These are phyloP conservation scores for Desoria tigrina DNA, from an alignment of 2,888 invertebrate genomes.

Conservation along the genomic window DNA sequence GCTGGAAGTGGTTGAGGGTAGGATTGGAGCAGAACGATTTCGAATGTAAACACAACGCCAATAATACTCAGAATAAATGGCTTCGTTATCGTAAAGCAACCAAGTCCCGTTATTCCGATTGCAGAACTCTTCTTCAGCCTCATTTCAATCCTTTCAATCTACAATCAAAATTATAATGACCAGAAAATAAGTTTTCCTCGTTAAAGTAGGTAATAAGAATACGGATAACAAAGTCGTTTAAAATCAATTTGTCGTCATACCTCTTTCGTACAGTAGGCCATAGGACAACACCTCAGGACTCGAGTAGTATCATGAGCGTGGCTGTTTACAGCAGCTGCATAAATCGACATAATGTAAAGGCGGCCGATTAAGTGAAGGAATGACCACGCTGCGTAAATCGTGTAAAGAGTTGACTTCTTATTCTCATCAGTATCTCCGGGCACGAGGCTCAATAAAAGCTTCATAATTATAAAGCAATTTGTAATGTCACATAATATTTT, in stretches of 20 bases:
- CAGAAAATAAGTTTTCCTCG: too few relatives aligned
- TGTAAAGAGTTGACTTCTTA: not conserved
- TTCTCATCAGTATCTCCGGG: not conserved
- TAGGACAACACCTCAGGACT: conserved; percentile 37
- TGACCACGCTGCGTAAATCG: not conserved
- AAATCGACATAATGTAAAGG: conserved; percentile 23
- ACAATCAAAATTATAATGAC: too few relatives aligned
- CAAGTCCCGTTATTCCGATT: conserved; percentile 40
- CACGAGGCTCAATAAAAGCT: not conserved
- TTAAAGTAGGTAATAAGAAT: too few relatives aligned
- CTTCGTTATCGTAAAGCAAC: conserved; percentile 36
- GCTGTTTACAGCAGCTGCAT: conserved; percentile 36
- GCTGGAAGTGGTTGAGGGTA: conserved; percentile 15
- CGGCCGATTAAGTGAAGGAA: not conserved
- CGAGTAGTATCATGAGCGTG: conserved; percentile 32
- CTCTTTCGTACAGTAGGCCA: conserved; percentile 32
- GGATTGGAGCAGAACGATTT: conserved; percentile 39
- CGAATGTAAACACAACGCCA: conserved; percentile 40
- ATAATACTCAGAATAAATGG: conserved; percentile 37
- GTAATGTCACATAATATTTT: too few relatives aligned
- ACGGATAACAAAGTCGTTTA: too few relatives aligned
- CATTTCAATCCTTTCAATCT: conserved; percentile 31
- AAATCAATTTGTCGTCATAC: conserved; percentile 15
- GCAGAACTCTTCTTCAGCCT: conserved; percentile 23
- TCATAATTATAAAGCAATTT: not conserved